Percentiles rank a stretch among this genome's conserved stretches.
Conservation (phyloP, 2,888 invertebrate genomes). For the Protophormia terraenovae region DNA sequence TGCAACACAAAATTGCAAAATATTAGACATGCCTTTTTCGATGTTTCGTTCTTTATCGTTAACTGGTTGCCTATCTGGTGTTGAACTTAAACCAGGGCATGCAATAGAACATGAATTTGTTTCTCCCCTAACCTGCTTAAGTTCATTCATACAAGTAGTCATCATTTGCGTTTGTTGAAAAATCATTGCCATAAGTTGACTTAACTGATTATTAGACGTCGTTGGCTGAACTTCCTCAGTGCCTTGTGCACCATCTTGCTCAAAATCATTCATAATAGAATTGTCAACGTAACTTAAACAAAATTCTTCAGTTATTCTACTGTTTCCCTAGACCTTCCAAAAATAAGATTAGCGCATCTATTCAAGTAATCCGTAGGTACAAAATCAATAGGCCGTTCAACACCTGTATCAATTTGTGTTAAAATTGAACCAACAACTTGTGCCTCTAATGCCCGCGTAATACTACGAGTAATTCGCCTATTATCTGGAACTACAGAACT, state of each 20-base stretch:
- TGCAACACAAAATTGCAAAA: too few relatives aligned
- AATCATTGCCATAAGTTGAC: background rate
- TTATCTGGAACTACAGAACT: background rate
- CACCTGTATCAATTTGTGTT: too few relatives aligned
- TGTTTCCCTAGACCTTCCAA: background rate
- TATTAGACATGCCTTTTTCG: too few relatives aligned
- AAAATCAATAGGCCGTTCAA: background rate
- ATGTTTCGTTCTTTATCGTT: too few relatives aligned
- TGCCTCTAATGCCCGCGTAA: background rate
- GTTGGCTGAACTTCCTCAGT: too few relatives aligned
- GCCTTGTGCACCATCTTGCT: too few relatives aligned
- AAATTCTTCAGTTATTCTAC: background rate
- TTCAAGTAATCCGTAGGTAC: background rate
- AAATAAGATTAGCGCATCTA: background rate
- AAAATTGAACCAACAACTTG: constrained; percentile 11
- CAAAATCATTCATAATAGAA: too few relatives aligned
- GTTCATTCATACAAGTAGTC: too few relatives aligned
- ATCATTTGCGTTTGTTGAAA: background rate
- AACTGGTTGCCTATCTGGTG: too few relatives aligned
- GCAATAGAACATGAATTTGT: background rate
- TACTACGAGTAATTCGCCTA: constrained; percentile 4
- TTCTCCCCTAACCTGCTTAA: background rate
- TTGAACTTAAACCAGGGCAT: background rate
- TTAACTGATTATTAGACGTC: background rate
- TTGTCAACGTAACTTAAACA: too few relatives aligned